Evolutionary conservation across 2,888 invertebrate species (phyloP).

Genomic region (Automeris io): DNA sequence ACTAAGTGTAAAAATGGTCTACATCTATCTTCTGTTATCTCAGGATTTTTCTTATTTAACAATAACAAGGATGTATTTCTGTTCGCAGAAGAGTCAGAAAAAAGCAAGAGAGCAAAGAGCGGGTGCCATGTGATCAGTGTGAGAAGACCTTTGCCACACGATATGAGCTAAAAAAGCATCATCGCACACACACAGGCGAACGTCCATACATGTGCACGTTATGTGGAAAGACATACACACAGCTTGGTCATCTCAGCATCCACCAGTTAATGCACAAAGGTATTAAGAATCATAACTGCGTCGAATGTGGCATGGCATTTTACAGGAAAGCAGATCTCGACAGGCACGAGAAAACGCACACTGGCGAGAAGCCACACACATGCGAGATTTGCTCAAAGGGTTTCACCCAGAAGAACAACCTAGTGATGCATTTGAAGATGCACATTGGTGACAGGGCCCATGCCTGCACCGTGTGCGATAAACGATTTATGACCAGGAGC

Average conservation of each 20-base stretch:
- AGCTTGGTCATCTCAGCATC: constrained; percentile 53
- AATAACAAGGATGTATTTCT: not conserved
- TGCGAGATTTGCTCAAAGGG: constrained; percentile 57
- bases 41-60: too few species aligned
- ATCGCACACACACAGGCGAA: constrained; percentile 52
- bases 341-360: constrained; percentile 55
- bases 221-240: constrained; percentile 64
- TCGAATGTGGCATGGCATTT: constrained; percentile 47
- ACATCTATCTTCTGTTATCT: too few species aligned
- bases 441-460: constrained; percentile 50
- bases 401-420: constrained; percentile 58
- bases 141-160: constrained; percentile 47
- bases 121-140: constrained; percentile 44
- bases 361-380: constrained; percentile 50
- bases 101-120: constrained; percentile 26
- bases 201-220: constrained; percentile 60
- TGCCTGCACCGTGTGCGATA: constrained; percentile 42
- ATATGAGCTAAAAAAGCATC: constrained; percentile 54
- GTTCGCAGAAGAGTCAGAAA: constrained; percentile 24
- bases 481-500: constrained; percentile 50
- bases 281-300: constrained; percentile 52
- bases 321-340: constrained; percentile 60
- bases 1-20: too few species aligned
- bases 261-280: constrained; percentile 52
- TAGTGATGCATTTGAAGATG: constrained; percentile 59